These are phyloP conservation scores for Heliothis peltigera DNA, from an alignment of 2,888 invertebrate genomes.

Conservation along the genomic window DNA sequence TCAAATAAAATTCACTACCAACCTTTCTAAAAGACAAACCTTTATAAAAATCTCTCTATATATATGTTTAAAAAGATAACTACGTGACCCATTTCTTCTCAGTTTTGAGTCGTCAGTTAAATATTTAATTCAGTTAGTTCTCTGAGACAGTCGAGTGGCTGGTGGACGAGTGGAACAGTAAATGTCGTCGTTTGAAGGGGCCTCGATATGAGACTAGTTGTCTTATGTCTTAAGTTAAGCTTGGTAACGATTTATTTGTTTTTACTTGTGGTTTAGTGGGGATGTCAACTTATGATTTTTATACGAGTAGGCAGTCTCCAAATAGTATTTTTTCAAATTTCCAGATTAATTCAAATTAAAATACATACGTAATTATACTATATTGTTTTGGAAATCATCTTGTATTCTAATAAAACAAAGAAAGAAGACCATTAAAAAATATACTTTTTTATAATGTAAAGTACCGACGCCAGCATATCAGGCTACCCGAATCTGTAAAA, in stretches of 20 bases:
- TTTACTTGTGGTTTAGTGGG: neutral
- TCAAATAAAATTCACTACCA: neutral
- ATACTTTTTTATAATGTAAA: too few relatives aligned
- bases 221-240: constrained; percentile 22
- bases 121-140: constrained; percentile 48
- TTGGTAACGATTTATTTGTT: constrained; percentile 8
- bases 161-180: constrained; percentile 28
- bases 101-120: constrained; percentile 38
- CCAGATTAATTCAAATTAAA: too few relatives aligned
- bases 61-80: constrained; percentile 1
- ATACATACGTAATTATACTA: too few relatives aligned
- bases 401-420: too few relatives aligned
- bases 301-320: too few relatives aligned
- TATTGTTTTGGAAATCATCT: too few relatives aligned
- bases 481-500: too few relatives aligned
- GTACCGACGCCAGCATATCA: too few relatives aligned
- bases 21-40: neutral
- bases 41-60: constrained; percentile 2
- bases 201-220: constrained; percentile 15
- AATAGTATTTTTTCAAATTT: too few relatives aligned
- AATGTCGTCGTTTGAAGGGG: constrained; percentile 34
- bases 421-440: too few relatives aligned
- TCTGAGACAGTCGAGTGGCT: constrained; percentile 25
- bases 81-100: constrained; percentile 28
- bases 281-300: neutral